Conservation (phyloP, 2,797 vertebrate species). For the Carcharodon carcharias region DNA sequence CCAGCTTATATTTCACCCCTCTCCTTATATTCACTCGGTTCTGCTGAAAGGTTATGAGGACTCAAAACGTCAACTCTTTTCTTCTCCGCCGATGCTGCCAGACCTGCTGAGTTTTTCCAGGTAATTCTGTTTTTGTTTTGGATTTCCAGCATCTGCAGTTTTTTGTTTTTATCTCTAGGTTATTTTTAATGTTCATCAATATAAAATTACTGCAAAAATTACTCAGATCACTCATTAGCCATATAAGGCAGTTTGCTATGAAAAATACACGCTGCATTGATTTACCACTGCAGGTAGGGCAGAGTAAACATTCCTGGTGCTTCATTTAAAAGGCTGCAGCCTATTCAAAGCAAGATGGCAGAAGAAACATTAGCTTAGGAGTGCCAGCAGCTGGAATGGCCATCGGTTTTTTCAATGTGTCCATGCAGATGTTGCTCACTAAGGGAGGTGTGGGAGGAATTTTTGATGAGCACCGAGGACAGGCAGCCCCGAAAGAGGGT, state of each 20-base stretch:
- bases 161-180: too few relatives aligned
- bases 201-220: not conserved
- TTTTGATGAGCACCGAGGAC: not conserved
- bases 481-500: not conserved
- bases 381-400: not conserved
- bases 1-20: too few relatives aligned
- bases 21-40: too few relatives aligned
- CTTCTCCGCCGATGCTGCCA: too few relatives aligned
- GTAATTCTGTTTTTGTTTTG: too few relatives aligned
- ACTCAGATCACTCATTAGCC: not conserved
- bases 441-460: not conserved
- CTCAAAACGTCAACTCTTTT: too few relatives aligned
- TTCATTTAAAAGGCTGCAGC: not conserved
- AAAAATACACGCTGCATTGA: not conserved
- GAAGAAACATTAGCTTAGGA: not conserved
- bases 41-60: too few relatives aligned
- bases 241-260: not conserved
- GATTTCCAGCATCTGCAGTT: too few relatives aligned
- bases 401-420: not conserved
- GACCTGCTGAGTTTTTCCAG: too few relatives aligned
- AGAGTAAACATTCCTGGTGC: not conserved
- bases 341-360: not conserved
- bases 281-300: not conserved
- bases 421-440: not conserved
- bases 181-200: not conserved